Evolutionary conservation across 2,888 invertebrate species (phyloP), one percentile per base, ranked within the genome.

Genomic region (Psococerastis gibbosa): DNA sequence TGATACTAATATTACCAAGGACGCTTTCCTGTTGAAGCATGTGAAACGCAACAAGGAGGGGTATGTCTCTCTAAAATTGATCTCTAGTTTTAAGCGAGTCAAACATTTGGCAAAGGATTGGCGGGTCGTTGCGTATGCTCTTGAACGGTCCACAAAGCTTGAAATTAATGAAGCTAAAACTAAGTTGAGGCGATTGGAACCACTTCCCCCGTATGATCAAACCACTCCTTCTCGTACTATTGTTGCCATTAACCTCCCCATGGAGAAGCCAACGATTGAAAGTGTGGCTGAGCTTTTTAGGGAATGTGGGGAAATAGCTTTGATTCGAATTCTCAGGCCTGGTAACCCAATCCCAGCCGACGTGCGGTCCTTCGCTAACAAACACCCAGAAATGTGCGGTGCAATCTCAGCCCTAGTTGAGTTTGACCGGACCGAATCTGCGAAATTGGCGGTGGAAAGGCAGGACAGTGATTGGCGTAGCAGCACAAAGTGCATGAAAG

Each of bases 1-100:
- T 48, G 89, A 95, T 57, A 87, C 84, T 42, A 91, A 89, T 60
- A 87, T 95, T 52, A 75, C 88, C 3, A 92, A 92, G 60, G 94
- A 95, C 59, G 89, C 92, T 11, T 95, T 95, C 62, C 68, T 95
- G 35, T 64, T 94, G 49, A 95, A 95, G 60, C 94, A 94, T 59
- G 91, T 94, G 17, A 76, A 87, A 45, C 71, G 92, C 43, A 92
- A 94, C 62, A 92, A 91, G 62, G 91, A 91, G 62, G 94, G 94
- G 16, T 94, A 81, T 63, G 92, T 95, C 13, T 91, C 88, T 43
- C 67, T 95, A 43, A 95, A 94, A 61, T 67, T 95, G 45, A 87
- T 95, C 51, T 88, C 92, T 11, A 91, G 91, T 56, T 92, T 95
- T 61, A 89, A 92, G 58, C 75, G 89, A 48, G 89, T 95, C 34